Evolutionary conservation across 1,140 invertebrate genomes (phyloP), one percentile per base, ranked within the genome.

Genomic region (Aphaenogaster floridana): DNA sequence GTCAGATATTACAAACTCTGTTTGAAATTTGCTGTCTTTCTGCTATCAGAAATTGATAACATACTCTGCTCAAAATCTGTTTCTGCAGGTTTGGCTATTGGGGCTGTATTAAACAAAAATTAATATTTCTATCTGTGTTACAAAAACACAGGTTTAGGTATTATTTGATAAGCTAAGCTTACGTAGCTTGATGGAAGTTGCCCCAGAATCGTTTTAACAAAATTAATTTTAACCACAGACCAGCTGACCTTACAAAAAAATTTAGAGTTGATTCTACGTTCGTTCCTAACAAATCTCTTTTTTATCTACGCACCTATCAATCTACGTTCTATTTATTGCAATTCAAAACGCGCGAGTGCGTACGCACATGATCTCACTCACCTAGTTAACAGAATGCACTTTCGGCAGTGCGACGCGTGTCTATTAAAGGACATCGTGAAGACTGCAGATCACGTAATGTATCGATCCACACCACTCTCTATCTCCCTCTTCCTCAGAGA

Each of bases 351-450:
- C 61, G 7, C 21, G 13, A 36, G 8, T 13, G n/a, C 21, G 21
- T 1, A 9, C 9, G 21, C 6, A 48, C 13, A 74, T 34, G 17
- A 59, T 54, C 8, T 8, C 59, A 88, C 77, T 90, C 61, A 93
- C 92, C 93, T 92, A 9, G 89, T 80, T 57, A 92, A 54, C 21
- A 89, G 69, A 50, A 89, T 83, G 69, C 91, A 91, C 89, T 90
- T 93, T 77, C 86, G 90, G 39, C 88, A 90, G 80, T 93, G 90
- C 79, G 74, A 83, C 34, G 89, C 72, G 57, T 92, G 88, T 88
- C 89, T 91, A 50, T 91, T 92, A 17, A 94, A 81, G 64, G 92
- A 89, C 92, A 94, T 92, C n/a, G 76, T 74, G n/a, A 48, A 79
- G 52, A 63, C 1, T 4, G 3, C 28, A 15, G 3, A 15, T 66